These are phyloP conservation scores for Zosterops borbonicus DNA, from an alignment of 2,113 vertebrate species.

Conservation along the genomic window DNA sequence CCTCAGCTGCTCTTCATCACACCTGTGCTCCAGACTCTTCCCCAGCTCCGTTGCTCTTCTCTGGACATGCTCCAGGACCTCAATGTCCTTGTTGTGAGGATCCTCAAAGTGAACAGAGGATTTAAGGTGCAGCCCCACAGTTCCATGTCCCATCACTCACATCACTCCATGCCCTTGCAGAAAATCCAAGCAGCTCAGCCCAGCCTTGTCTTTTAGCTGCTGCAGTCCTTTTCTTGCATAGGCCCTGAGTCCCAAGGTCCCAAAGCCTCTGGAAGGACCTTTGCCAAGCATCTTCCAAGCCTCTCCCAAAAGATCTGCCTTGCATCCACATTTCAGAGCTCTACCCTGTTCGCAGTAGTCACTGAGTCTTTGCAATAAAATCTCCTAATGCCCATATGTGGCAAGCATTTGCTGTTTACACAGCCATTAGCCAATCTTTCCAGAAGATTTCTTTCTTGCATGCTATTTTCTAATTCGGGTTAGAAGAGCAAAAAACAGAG, in stretches of 20 bases:
- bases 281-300: not conserved
- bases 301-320: not conserved
- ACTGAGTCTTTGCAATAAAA: conserved; percentile 11
- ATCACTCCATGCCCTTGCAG: not conserved
- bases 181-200: not conserved
- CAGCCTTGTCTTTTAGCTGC: not conserved
- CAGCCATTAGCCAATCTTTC: conserved; percentile 67
- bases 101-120: not conserved
- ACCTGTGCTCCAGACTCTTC: not conserved
- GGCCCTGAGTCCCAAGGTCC: not conserved
- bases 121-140: not conserved
- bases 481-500: conserved; percentile 58
- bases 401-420: conserved; percentile 70
- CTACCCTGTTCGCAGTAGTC: conserved; percentile 6
- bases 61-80: not conserved
- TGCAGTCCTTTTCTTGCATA: not conserved
- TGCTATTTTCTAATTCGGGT: conserved; percentile 63
- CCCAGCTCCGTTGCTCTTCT: fast-evolving
- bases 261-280: not conserved
- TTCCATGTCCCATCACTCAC: not conserved
- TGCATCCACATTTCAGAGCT: not conserved
- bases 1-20: not conserved
- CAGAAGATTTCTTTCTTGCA: conserved; percentile 53
- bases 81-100: no score
- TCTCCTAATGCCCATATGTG: conserved; percentile 54